These are phyloP conservation scores for Xestia c-nigrum DNA, from an alignment of 2,888 invertebrate species.

Conservation along the genomic window DNA sequence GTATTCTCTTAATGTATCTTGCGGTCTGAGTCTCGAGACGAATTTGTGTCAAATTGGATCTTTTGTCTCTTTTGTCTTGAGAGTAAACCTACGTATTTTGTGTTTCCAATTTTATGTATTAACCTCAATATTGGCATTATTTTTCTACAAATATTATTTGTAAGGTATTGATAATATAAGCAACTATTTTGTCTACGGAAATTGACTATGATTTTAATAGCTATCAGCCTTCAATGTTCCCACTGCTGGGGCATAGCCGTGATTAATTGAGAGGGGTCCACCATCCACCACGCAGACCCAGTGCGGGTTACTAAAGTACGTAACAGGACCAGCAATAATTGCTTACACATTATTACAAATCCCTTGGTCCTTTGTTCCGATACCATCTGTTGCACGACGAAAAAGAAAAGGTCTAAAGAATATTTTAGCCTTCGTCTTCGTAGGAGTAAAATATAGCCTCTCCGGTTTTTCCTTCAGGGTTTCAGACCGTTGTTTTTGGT, in stretches of 20 bases:
- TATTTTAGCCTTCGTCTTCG: constrained; percentile 5
- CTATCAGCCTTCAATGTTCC: not conserved
- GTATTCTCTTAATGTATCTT: constrained; percentile 31
- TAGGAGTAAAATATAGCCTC: constrained; percentile 13
- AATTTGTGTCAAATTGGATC: constrained; percentile 44
- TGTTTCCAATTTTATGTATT: not conserved
- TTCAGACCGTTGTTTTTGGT: constrained; percentile 13
- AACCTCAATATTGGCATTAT: not conserved
- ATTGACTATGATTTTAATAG: not conserved
- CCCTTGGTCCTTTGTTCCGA: not conserved
- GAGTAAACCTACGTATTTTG: constrained; percentile 1
- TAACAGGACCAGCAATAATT: not conserved
- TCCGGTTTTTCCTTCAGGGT: constrained; percentile 11
- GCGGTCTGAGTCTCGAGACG: constrained; percentile 4
- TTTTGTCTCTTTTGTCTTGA: constrained; percentile 1
- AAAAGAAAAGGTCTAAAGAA: not conserved
- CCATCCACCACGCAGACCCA: not conserved
- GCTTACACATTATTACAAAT: not conserved
- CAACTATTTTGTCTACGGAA: not conserved
- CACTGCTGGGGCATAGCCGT: not conserved
- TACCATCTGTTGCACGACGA: not conserved
- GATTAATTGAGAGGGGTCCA: not conserved
- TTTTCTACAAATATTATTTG: constrained; percentile 5
- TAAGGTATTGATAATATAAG: not conserved
- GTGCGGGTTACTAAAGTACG: not conserved